A percentile compares a stretch with the other conserved stretches of the same genome.
Conservation (phyloP, 1,140 invertebrate genomes). For the Nasonia giraulti region DNA sequence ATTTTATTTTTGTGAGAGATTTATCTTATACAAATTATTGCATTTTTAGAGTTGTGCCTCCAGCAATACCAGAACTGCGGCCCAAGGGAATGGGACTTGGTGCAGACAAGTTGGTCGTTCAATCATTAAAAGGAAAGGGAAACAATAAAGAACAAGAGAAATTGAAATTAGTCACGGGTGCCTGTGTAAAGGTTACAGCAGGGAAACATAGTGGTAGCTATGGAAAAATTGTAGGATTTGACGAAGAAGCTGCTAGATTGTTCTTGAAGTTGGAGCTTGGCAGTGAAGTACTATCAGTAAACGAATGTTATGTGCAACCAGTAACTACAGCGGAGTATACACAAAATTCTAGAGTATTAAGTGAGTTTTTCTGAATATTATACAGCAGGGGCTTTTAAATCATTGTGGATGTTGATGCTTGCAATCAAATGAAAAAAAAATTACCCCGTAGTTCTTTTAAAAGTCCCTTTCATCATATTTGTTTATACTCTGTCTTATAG, state of each 20-base stretch:
- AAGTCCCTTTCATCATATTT: slow-evolving; percentile 54
- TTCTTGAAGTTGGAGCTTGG: slow-evolving; percentile 86
- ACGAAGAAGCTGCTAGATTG: slow-evolving; percentile 88
- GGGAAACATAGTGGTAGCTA: slow-evolving; percentile 86
- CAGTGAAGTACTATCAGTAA: slow-evolving; percentile 81
- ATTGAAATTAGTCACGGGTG: slow-evolving; percentile 79
- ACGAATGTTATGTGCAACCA: slow-evolving; percentile 84
- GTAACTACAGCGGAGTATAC: slow-evolving; percentile 87
- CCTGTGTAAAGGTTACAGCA: slow-evolving; percentile 82
- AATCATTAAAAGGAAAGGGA: slow-evolving; percentile 72
- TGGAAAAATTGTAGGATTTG: slow-evolving; percentile 89
- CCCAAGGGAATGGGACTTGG: slow-evolving; percentile 95
- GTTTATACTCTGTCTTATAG: slow-evolving; percentile 43
- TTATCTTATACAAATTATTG: slow-evolving; percentile 15
- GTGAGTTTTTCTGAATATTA: slow-evolving; percentile 74
- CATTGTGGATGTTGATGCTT: background rate
- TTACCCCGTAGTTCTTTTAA: slow-evolving; percentile 56
- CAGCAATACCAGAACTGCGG: slow-evolving; percentile 78
- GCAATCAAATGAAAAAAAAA: background rate
- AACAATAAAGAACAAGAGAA: slow-evolving; percentile 77
- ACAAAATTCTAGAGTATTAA: slow-evolving; percentile 87
- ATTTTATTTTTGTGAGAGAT: background rate
- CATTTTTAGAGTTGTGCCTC: slow-evolving; percentile 72
- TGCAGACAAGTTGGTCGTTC: slow-evolving; percentile 82
- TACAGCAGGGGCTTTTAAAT: slow-evolving; percentile 60